Conservation (phyloP, 2,888 invertebrate genomes). For the Coecobrya sp. region DNA sequence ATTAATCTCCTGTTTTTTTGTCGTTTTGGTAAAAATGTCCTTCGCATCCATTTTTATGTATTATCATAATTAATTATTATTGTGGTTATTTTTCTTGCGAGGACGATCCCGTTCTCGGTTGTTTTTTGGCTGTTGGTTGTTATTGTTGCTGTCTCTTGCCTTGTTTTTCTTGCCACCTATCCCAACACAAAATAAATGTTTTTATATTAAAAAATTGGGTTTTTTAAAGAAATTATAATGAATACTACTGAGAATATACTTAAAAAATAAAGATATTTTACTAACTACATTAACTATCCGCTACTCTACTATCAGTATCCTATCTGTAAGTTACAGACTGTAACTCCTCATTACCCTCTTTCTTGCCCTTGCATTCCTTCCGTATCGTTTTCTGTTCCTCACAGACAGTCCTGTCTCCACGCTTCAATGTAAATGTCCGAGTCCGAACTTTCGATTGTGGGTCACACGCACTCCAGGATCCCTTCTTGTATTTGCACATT, state of each 20-base stretch:
- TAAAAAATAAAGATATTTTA: too few species aligned
- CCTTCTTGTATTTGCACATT: constrained; percentile 94
- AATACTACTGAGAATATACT: too few species aligned
- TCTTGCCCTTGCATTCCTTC: constrained; percentile 85
- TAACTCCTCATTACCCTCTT: constrained; percentile 58
- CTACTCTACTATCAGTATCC: too few species aligned
- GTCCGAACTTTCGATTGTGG: constrained; percentile 94
- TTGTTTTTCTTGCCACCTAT: constrained; percentile 64
- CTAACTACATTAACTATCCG: not conserved
- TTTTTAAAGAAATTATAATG: too few species aligned
- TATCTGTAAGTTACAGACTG: too few species aligned
- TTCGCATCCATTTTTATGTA: not conserved
- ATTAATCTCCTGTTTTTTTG: constrained; percentile 1
- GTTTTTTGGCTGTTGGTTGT: constrained; percentile 78
- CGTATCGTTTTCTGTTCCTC: constrained; percentile 83
- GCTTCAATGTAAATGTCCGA: constrained; percentile 94
- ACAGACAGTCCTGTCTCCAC: constrained; percentile 91
- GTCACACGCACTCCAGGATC: constrained; percentile 96
- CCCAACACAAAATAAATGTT: not conserved
- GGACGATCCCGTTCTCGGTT: constrained; percentile 84
- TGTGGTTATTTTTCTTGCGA: constrained; percentile 83
- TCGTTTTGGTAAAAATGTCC: not conserved
- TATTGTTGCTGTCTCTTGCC: constrained; percentile 58
- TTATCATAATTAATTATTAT: constrained; percentile 69
- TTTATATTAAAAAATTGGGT: too few species aligned